Evolutionary conservation across 2,888 invertebrate genomes (phyloP), one percentile per base, ranked within the genome.

Genomic region (Spilosoma lubricipeda): DNA sequence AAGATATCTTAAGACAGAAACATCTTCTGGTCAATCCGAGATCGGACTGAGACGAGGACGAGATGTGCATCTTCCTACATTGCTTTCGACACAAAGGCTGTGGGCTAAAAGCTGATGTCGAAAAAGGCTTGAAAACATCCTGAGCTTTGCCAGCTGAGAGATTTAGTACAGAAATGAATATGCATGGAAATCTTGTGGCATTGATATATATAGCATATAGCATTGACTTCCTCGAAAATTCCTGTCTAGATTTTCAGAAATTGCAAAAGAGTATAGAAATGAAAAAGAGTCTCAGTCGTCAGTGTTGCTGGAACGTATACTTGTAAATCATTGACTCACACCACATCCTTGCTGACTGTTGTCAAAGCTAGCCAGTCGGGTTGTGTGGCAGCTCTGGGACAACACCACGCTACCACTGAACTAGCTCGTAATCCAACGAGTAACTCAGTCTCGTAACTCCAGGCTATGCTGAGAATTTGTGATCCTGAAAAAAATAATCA

Each of bases 401-500:
- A 95, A 65, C 96, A 95, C 94, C 96, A 96, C 11, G 95, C 95
- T 0, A 95, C 94, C 0, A 92, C 91, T 1, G 94, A 92, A 75
- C 90, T 94, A 20, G 94, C 94, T 74, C 94, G 88, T n/a, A 96
- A 86, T 0, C 95, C 96, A 15, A 95, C 92, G 27, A 96, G 79
- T 27, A 96, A 82, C 77, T 96, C 95, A 0, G 96, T 94, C 80
- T 95, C 95, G 23, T 90, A 87, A 80, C 95, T 96, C 96, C 96
- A 96, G 36, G 88, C 88, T 64, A 96, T 91, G 77, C 95, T 95
- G 4, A 95, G 86, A 5, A 96, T 92, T 89, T 96, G 95, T 13
- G 96, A 93, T 1, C 95, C 95, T 95, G 71, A 2, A 66, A 65
- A n/a, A 11, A 23, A 66, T 3, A 66, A 36, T 18, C 8, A 30